Evolutionary conservation across 2,888 invertebrate genomes (phyloP).

Genomic region (Sminthurides aquaticus): DNA sequence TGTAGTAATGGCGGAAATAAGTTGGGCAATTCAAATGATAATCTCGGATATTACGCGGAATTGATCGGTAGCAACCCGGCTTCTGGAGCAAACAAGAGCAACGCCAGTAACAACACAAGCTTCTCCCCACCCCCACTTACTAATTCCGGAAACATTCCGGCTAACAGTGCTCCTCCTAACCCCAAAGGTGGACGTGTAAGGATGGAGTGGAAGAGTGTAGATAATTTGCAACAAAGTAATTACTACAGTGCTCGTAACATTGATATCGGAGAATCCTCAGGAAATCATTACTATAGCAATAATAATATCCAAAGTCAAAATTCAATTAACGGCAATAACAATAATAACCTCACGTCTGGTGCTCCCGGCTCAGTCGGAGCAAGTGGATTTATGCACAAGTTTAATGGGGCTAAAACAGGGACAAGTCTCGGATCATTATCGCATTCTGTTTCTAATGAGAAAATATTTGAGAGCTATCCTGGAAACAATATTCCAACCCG

Average conservation of each 20-base stretch:
- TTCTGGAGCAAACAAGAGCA: slow-evolving; percentile 7
- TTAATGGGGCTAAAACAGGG: neutral
- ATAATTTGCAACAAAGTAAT: slow-evolving; percentile 34
- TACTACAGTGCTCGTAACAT: slow-evolving; percentile 30
- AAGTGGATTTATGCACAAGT: neutral
- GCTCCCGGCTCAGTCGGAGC: no score
- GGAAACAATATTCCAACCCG: neutral
- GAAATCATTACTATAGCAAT: slow-evolving; percentile 12
- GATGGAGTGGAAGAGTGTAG: slow-evolving; percentile 42
- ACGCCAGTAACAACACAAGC: neutral
- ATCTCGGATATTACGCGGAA: slow-evolving; percentile 1
- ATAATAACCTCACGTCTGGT: neutral
- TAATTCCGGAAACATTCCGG: slow-evolving; percentile 5
- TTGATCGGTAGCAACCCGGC: neutral
- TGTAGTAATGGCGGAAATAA: slow-evolving; percentile 3
- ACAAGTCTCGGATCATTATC: neutral
- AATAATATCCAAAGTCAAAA: slow-evolving; percentile 7
- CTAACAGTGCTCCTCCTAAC: neutral
- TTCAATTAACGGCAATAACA: slow-evolving; percentile 1
- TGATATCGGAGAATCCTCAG: slow-evolving; percentile 29
- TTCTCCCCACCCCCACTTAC: neutral
- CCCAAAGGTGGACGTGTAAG: slow-evolving; percentile 21
- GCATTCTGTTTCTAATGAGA: neutral
- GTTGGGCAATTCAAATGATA: neutral
- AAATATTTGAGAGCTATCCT: slow-evolving; percentile 1